Conservation (phyloP, 1,140 invertebrate genomes). For the Teleopsis dalmanni region DNA sequence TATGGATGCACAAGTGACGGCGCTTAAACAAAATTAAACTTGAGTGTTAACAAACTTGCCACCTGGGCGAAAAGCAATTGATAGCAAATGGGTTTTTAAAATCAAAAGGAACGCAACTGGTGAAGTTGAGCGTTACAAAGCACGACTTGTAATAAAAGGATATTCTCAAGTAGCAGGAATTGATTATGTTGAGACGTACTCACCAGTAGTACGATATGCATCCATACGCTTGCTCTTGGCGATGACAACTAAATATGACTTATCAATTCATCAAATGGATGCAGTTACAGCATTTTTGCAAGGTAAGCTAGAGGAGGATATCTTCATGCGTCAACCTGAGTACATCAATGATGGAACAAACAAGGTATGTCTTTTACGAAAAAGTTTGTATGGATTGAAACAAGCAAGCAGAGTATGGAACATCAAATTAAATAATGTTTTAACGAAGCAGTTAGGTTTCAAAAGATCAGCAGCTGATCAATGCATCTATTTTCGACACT, state of each 20-base stretch:
- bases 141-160: constrained; percentile 41
- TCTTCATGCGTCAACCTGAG: constrained; percentile 4
- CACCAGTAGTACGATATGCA: constrained; percentile 25
- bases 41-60: not conserved
- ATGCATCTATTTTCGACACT: constrained; percentile 24
- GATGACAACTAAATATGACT: not conserved
- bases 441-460: constrained; percentile 9
- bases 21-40: not conserved
- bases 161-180: constrained; percentile 27
- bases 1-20: not conserved
- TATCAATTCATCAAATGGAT: constrained; percentile 3
- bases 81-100: not conserved
- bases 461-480: constrained; percentile 16
- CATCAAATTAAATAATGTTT: constrained; percentile 21
- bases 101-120: not conserved
- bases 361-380: constrained; percentile 2
- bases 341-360: not conserved
- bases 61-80: not conserved
- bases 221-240: constrained; percentile 36
- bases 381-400: constrained; percentile 8
- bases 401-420: constrained; percentile 24
- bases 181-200: constrained; percentile 27
- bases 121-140: constrained; percentile 21
- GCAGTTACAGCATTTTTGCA: constrained; percentile 4
- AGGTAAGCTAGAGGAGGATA: constrained; percentile 2